A percentile compares a stretch with the other conserved stretches of the same genome.
These are phyloP conservation scores for Conus betulinus DNA, from an alignment of 1,140 invertebrate species.

Conservation along the genomic window DNA sequence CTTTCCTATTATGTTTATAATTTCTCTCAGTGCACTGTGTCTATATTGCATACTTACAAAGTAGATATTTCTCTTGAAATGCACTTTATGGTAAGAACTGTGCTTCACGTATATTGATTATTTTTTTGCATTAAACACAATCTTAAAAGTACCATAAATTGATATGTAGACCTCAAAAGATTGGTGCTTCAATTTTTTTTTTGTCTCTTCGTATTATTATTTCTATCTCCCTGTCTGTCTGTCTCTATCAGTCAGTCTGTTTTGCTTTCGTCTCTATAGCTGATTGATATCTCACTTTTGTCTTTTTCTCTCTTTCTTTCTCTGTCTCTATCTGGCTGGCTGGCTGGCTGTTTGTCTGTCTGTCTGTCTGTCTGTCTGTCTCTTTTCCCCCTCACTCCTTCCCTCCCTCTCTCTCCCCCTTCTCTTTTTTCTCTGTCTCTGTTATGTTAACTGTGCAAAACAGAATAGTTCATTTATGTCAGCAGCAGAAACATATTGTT, in stretches of 20 bases:
- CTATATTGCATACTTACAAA: no score
- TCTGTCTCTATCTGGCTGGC: background rate
- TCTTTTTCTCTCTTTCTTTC: background rate
- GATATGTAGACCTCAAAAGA: background rate
- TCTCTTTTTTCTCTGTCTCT: background rate
- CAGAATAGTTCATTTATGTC: no score
- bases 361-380: background rate
- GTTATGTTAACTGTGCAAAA: background rate
- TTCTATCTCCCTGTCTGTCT: background rate
- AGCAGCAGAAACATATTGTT: no score
- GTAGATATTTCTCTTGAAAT: no score
- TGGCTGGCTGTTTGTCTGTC: background rate
- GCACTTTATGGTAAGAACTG: no score
- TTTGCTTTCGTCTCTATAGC: no score
- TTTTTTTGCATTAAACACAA: no score
- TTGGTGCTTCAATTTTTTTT: background rate
- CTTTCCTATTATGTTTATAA: no score
- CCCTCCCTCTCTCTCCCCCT: background rate
- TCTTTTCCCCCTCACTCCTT: background rate
- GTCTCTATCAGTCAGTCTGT: background rate
- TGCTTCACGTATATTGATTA: no score
- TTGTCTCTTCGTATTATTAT: background rate
- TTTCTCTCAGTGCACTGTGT: no score
- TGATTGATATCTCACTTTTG: no score
- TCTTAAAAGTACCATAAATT: no score